Evolutionary conservation across 2,888 invertebrate species (phyloP), one percentile per base, ranked within the genome.

Genomic region (Icerya purchasi): DNA sequence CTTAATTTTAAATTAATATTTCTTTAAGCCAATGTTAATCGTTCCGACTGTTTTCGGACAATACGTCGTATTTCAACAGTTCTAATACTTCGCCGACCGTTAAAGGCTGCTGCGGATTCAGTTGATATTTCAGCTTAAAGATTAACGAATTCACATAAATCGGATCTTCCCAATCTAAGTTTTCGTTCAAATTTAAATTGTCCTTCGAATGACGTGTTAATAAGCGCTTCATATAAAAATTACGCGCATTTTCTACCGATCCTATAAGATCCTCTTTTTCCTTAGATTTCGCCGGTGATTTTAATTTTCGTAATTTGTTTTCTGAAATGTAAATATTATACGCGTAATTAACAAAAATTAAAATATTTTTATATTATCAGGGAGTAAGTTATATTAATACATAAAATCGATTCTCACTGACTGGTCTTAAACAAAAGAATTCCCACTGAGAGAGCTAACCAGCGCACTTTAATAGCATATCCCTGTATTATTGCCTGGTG

Each of bases 51-150:
- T 36, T 36, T 5, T 36, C 36, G 36, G 8, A 14, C 20, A 76
- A 67, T 60, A 72, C 69, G 64, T 76, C 76, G 1, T 75, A 74
- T 66, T 74, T 73, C 3, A 76, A 65, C 2, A 76, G 68, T 62
- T 74, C 72, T 50, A 75, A 69, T 49, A 75, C 67, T 68, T 76
- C 76, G 53, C 71, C 72, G 18, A 73, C 67, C 8, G 72, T 73
- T 50, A 76, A 63, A 5, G 76, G 74, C 71, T 75, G 68, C 53
- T 67, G 65, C 3, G 67, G 67, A 54, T 66, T 66, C 14, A 36
- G 14, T 36, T 36, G 36, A 14, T 36, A 36, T 14, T 14, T 36
- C 10, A 67, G 62, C 61, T 65, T 57, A 66, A 64, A 61, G 63
- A 62, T 63, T 2, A 66, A 59, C 5, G 64, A 60, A 53, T 63